Conservation (phyloP, 2,113 vertebrate genomes). For the Malaclemys terrapin region DNA sequence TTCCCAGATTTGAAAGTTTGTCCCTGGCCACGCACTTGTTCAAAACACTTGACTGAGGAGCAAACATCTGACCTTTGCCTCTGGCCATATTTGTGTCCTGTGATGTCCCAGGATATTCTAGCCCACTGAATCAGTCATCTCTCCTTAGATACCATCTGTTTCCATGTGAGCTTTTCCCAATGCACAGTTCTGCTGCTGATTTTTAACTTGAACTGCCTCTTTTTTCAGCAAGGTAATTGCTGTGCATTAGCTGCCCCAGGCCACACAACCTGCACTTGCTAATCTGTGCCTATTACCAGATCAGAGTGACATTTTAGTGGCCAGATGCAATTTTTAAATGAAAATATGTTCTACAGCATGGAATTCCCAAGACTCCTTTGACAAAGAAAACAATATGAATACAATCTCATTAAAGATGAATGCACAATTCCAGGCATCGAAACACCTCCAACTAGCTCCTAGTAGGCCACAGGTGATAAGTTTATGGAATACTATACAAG, state of each 20-base stretch:
- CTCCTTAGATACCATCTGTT: background rate
- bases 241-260: accelerated
- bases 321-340: background rate
- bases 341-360: background rate
- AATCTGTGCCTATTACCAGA: background rate
- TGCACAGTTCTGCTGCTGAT: background rate
- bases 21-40: background rate
- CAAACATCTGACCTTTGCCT: background rate
- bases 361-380: slow-evolving; percentile 43
- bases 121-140: background rate
- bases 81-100: background rate
- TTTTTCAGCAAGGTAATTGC: accelerated
- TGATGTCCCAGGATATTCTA: background rate
- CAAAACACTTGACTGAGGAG: background rate
- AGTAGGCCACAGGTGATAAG: slow-evolving; percentile 6
- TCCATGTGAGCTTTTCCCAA: background rate
- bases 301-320: accelerated
- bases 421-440: slow-evolving; percentile 4
- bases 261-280: background rate
- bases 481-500: slow-evolving; percentile 25
- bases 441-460: slow-evolving; percentile 28
- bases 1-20: accelerated
- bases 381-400: slow-evolving; percentile 26
- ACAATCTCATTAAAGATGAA: background rate
- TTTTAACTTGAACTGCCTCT: background rate